Conservation (phyloP, 53 echinoderm and acorn worm species). For the Crossaster papposus region DNA sequence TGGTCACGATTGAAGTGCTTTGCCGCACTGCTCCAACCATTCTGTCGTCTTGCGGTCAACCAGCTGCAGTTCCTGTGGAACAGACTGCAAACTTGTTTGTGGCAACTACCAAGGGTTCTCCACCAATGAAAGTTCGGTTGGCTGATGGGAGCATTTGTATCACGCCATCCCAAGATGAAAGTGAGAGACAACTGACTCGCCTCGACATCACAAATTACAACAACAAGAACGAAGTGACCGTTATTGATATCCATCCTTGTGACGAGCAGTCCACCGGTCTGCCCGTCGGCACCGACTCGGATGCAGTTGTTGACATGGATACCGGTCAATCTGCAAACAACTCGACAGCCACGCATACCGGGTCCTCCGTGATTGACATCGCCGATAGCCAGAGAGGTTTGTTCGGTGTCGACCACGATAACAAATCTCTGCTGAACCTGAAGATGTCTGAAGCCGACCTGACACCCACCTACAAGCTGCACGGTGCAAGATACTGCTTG, state of each 20-base stretch:
- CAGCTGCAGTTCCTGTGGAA: background rate
- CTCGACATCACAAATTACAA: constrained; percentile 5
- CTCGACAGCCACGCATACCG: background rate
- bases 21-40: background rate
- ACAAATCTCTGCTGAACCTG: too few relatives aligned
- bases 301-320: background rate
- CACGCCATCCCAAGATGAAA: background rate
- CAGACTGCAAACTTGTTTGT: background rate
- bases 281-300: background rate
- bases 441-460: too few relatives aligned
- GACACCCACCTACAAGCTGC: too few relatives aligned
- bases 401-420: background rate
- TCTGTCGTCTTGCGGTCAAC: background rate
- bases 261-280: constrained; percentile 7
- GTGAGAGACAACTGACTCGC: background rate
- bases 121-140: background rate
- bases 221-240: constrained; percentile 22
- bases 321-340: background rate
- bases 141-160: background rate
- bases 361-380: background rate
- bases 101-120: background rate
- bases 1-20: background rate
- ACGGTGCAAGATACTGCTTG: too few relatives aligned
- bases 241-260: constrained; percentile 13
- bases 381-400: background rate